Evolutionary conservation across 2,888 invertebrate genomes (phyloP), one percentile per base, ranked within the genome.

Genomic region (Pimpla rufipes): DNA sequence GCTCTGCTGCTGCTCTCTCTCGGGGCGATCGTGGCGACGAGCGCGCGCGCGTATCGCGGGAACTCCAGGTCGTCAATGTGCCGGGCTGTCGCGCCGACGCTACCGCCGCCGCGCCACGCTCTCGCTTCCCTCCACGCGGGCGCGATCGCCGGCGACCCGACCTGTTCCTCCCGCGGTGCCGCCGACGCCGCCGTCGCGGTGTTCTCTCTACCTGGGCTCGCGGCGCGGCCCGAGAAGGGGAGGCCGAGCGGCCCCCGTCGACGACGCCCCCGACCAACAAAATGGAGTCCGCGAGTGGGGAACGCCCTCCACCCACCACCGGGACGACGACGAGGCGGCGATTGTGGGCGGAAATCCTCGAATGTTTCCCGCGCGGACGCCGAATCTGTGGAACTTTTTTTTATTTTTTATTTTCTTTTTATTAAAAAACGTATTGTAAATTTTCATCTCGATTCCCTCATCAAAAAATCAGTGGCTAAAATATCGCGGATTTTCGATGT

Each of bases 31-130:
- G 62, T 47, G 42, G 55, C 70, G 62, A 50, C 40, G 16, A 47
- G 67, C 81, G 86, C 89, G 88, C 90, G 87, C 91, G 89, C 91
- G 90, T 90, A 88, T 91, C 91, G 88, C 90, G 90, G 90, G 42
- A 55, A 91, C 91, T 90, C 90, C 89, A 86, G 90, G 82, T 87
- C 90, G 89, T 88, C 90, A 90, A 91, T 91, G 91, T 90, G 88
- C 62, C 89, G 86, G 86, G 71, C 80, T 79, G 62, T 74, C 86
- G 62, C 5, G 47, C 47, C n/a, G n/a, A 62, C 47, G 47, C 74
- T 62, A 47, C 47, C 62, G 84, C 85, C 62, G 84, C 85, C 57
- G 45, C 45, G 37, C 66, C 3, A 29, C 29, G 29, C 2, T 29
- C n/a, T n/a, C n/a, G n/a, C n/a, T 90, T 89, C 89, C 87, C 88